phyloP scores from a whole-genome alignment of 2,113 vertebrate species.

The Gopherus flavomarginatus region DNA sequence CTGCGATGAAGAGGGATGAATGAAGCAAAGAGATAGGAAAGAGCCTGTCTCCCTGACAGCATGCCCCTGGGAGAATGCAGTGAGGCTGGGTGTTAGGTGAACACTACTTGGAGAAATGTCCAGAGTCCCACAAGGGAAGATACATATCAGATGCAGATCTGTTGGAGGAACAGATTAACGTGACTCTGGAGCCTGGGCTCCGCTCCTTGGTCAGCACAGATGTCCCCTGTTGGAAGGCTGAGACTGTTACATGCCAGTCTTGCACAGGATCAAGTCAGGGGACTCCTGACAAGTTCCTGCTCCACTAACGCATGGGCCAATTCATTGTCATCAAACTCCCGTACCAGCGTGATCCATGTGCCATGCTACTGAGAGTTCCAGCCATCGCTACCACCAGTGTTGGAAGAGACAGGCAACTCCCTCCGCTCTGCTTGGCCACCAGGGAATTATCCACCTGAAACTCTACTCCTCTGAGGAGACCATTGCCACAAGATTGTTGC shows the following conservation, averaged over 20 bases:
- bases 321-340: neutral
- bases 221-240: neutral
- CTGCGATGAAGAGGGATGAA: neutral
- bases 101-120: neutral
- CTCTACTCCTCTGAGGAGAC: neutral
- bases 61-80: neutral
- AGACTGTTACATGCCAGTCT: neutral
- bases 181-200: neutral
- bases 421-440: neutral
- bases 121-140: neutral
- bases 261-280: neutral
- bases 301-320: neutral
- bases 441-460: neutral
- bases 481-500: neutral
- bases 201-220: neutral
- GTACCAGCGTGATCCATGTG: neutral
- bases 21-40: neutral
- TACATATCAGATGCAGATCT: neutral
- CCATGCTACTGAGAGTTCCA: neutral
- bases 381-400: neutral
- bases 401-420: neutral
- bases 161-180: neutral
- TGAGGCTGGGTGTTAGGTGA: neutral
- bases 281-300: neutral
- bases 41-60: neutral